These are phyloP conservation scores for Cardinalis cardinalis DNA, from an alignment of 2,113 vertebrate genomes.

Conservation along the genomic window DNA sequence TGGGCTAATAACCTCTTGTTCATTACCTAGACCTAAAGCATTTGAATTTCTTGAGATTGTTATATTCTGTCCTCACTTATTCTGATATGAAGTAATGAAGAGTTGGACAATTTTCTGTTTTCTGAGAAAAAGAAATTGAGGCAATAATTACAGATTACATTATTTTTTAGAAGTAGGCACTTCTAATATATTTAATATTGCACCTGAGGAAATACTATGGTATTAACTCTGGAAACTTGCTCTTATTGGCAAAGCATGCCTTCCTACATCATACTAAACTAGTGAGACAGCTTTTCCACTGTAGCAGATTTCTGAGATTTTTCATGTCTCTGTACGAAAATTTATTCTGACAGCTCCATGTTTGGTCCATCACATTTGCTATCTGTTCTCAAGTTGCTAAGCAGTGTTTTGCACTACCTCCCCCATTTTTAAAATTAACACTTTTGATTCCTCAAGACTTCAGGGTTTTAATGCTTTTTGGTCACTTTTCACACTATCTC, in stretches of 20 bases:
- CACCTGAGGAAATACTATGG: neutral
- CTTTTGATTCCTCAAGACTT: neutral
- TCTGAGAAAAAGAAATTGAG: neutral
- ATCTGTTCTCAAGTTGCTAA: neutral
- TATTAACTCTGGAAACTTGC: neutral
- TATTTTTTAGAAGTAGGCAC: neutral
- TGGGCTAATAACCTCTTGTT: neutral
- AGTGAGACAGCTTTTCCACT: constrained; percentile 1
- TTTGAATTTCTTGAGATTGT: neutral
- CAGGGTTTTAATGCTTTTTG: neutral
- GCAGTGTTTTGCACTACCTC: neutral
- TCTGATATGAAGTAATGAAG: neutral
- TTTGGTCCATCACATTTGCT: constrained; percentile 14
- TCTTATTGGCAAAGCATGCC: neutral
- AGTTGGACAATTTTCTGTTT: neutral
- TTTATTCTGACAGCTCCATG: constrained; percentile 6
- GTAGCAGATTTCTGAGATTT: neutral
- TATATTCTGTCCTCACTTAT: neutral
- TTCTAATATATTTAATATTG: neutral
- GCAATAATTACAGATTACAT: neutral
- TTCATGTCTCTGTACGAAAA: neutral
- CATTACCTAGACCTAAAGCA: neutral
- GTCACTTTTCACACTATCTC: neutral
- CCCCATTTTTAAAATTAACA: neutral
- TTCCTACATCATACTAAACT: neutral